These are phyloP conservation scores for Lacerta viridis DNA, from an alignment of 2,797 vertebrate species.

Conservation along the genomic window DNA sequence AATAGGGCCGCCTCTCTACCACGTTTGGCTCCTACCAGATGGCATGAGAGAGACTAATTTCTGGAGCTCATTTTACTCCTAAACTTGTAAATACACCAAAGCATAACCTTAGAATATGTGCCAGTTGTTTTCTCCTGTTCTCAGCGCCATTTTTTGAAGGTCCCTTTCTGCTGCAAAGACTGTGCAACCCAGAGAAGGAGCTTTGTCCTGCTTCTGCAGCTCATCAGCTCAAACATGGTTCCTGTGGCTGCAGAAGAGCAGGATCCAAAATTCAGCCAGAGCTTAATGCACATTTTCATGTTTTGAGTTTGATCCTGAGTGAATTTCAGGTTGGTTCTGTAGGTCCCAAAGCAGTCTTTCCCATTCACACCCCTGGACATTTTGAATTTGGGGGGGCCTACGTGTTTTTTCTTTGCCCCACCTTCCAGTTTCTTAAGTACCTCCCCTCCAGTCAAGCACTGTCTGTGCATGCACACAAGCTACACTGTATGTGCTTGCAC, in stretches of 20 bases:
- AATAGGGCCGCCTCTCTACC: neutral
- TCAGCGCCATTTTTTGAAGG: constrained; percentile 22
- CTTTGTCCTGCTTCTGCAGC: neutral
- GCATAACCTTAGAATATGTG: neutral
- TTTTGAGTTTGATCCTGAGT: no score
- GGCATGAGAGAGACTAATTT: neutral
- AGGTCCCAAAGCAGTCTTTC: no score
- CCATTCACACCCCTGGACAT: no score
- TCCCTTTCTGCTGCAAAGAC: neutral
- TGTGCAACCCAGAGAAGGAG: constrained; percentile 29
- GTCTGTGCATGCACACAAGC: no score
- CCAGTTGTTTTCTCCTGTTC: constrained; percentile 2
- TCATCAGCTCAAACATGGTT: neutral
- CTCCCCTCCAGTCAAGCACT: no score
- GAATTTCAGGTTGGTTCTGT: no score
- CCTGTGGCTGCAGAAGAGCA: neutral
- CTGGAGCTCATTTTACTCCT: neutral
- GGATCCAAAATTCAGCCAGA: no score
- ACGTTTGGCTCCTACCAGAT: neutral
- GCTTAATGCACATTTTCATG: no score
- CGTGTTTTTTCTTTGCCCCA: no score
- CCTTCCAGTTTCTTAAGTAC: no score
- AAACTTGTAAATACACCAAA: neutral
- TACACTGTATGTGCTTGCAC: no score
- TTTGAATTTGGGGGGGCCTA: no score